Conservation (phyloP, 2,888 invertebrate genomes). For the Camponotus fellah region DNA sequence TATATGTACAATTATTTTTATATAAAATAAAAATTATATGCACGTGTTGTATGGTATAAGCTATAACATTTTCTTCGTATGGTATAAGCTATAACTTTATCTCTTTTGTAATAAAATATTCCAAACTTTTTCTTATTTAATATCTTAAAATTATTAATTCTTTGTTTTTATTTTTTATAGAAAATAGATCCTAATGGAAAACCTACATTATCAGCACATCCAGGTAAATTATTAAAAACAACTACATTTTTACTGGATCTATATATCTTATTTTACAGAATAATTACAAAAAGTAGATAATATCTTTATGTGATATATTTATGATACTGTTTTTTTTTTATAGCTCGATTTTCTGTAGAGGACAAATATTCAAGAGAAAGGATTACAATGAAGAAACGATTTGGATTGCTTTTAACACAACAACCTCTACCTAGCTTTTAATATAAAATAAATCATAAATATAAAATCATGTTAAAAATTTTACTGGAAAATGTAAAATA, state of each 20-base stretch:
- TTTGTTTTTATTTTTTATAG: slow-evolving; percentile 88
- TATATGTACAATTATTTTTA: neutral
- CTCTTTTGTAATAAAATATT: neutral
- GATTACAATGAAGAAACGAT: slow-evolving; percentile 95
- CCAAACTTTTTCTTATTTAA: neutral
- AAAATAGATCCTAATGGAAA: slow-evolving; percentile 92
- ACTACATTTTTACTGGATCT: neutral
- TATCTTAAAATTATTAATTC: neutral
- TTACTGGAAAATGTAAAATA: neutral
- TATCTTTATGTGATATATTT: slow-evolving; percentile 84
- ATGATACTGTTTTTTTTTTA: slow-evolving; percentile 79
- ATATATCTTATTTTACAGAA: neutral
- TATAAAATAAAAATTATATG: neutral
- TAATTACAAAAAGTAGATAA: neutral
- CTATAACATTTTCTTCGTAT: neutral
- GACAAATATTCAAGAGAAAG: slow-evolving; percentile 97
- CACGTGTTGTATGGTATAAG: neutral
- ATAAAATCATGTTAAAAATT: slow-evolving; percentile 19
- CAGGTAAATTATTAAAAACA: slow-evolving; percentile 87
- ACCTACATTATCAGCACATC: slow-evolving; percentile 96
- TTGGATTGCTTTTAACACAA: slow-evolving; percentile 95
- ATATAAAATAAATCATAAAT: slow-evolving; percentile 63
- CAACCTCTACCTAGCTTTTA: slow-evolving; percentile 91
- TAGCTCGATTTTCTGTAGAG: slow-evolving; percentile 97
- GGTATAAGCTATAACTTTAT: neutral